Evolutionary conservation across 2,888 invertebrate species (phyloP).

Genomic region (Disparrhopalites patrizii): DNA sequence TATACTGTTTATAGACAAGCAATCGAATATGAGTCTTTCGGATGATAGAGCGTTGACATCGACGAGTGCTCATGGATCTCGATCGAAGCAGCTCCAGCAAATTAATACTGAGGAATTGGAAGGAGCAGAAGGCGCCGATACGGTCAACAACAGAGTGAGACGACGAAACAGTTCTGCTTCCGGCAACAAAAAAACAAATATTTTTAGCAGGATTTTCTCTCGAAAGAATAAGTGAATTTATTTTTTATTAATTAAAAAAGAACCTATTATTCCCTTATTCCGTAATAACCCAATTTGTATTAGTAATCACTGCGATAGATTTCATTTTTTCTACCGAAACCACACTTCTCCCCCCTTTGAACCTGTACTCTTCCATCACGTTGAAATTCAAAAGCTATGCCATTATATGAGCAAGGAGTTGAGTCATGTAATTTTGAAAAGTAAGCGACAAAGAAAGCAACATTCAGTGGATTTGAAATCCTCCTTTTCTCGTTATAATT

Average conservation of each 20-base stretch:
- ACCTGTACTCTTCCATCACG: too few relatives aligned
- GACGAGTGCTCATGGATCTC: neutral
- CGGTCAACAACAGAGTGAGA: neutral
- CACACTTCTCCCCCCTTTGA: neutral
- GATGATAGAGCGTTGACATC: neutral
- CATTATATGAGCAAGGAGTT: too few relatives aligned
- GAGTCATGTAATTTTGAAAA: too few relatives aligned
- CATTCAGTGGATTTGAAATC: too few relatives aligned
- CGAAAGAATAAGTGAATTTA: conserved; percentile 20
- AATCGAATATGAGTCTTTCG: conserved; percentile 22
- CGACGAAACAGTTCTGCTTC: conserved; percentile 11
- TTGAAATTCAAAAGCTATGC: too few relatives aligned
- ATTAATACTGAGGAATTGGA: neutral
- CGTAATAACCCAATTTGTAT: neutral
- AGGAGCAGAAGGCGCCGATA: neutral
- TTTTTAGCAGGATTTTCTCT: conserved; percentile 21
- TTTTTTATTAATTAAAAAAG: neutral
- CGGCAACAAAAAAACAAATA: conserved; percentile 14
- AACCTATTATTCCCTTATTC: neutral
- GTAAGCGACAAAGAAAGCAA: too few relatives aligned
- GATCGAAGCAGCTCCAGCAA: conserved; percentile 13
- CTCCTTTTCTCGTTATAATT: too few relatives aligned
- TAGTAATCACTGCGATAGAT: neutral
- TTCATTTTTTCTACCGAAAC: neutral
- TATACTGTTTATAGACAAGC: conserved; percentile 11